Base-by-base conservation (phyloP, 53 echinoderm and acorn worm genomes). In the Antedon mediterranea region DNA sequence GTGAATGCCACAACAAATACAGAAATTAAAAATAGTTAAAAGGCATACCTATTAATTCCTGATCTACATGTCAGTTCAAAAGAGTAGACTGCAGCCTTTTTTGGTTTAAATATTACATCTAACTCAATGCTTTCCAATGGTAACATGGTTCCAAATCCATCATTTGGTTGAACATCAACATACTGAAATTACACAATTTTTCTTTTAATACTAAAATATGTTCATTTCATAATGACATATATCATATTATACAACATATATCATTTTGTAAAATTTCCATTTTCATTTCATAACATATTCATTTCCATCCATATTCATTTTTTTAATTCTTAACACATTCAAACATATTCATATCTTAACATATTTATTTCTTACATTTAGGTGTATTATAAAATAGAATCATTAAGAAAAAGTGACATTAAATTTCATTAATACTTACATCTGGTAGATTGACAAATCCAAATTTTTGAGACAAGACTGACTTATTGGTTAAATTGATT, bases 61-160 rank as follows among this genome's bases (percentile, higher is more conserved):
- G 98, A 92, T 81, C 90, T 92, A 85, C 98, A 98, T 20, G 88
- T 90, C 77, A 98, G 81, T 31, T 98, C 92, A 87, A 98, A 98
- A 71, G 34, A 89, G 78, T 98, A 98, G 5, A 93, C 90, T 74
- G 92, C 93, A 20, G 98, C 98, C 75, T 98, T 98, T 87, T 90
- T 80, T 32, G 98, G 88, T 37, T 92, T 98, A 79, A 98, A 98
- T 72, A 98, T 88, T 77, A 98, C 86, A 72, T 98, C 98, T 42
- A 92, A 77, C 9, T 90, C 85, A 23, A 98, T 80, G 13, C 92
- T 93, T 74, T 98, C 98, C 30, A 92, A 73, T 7, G 98, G 98
- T 5, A 98, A 81, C 31, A 98, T 81, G 13, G 92, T 98, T 31
- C 98, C 98, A 79, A 98, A 98, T 0, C 98, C 98, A 83, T 98